phyloP scores from a whole-genome alignment of 2,888 invertebrate genomes.

The Melikaiella ostensackeni region DNA sequence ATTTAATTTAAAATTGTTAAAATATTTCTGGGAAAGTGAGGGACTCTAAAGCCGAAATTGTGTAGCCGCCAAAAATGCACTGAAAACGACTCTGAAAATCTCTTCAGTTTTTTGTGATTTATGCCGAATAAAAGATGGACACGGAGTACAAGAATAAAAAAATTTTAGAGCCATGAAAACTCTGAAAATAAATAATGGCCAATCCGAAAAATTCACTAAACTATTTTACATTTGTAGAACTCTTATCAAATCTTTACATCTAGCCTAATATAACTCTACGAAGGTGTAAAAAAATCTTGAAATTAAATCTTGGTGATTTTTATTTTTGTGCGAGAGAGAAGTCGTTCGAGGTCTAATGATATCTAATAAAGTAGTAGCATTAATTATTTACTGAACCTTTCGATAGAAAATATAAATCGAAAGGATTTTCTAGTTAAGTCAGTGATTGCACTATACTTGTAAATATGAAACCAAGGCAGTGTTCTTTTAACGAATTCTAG shows the following conservation, averaged over 20 bases:
- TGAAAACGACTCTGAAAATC: background rate
- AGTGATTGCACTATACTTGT: conserved; percentile 30
- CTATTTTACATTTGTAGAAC: background rate
- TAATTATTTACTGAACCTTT: conserved; percentile 14
- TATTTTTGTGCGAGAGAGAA: conserved; percentile 33
- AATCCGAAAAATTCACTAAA: background rate
- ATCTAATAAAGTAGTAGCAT: conserved; percentile 29
- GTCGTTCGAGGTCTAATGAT: conserved; percentile 26
- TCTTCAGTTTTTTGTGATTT: background rate
- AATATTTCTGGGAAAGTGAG: background rate
- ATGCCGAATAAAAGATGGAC: background rate
- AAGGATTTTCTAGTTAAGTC: conserved; percentile 26
- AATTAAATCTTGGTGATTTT: conserved; percentile 11
- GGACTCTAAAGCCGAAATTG: background rate
- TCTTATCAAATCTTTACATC: conserved; percentile 25
- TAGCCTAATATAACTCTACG: background rate
- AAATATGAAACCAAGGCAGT: conserved; percentile 38
- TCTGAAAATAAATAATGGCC: background rate
- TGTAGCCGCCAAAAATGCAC: background rate
- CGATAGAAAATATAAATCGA: conserved; percentile 31
- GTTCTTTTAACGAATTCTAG: conserved; percentile 36
- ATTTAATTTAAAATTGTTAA: background rate
- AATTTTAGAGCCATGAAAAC: background rate
- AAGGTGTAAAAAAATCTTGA: background rate
- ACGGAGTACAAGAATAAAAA: conserved; percentile 19